These are phyloP conservation scores for Xanthia togata DNA, from an alignment of 2,888 invertebrate species.

Conservation along the genomic window DNA sequence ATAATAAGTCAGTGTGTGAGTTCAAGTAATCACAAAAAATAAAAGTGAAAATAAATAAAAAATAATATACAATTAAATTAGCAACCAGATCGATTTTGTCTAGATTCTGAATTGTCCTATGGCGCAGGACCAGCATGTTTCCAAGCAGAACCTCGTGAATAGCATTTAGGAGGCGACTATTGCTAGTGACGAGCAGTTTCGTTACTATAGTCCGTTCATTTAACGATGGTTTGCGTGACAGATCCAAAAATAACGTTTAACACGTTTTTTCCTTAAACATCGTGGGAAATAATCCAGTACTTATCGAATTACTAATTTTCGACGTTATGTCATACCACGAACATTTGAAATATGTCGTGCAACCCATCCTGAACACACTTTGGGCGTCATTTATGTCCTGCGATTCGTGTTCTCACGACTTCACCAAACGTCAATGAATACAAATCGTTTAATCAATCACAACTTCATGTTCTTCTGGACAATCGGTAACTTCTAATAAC, in stretches of 20 bases:
- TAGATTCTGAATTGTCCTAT: too few species aligned
- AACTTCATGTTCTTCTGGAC: too few species aligned
- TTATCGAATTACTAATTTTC: not conserved
- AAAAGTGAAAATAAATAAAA: too few species aligned
- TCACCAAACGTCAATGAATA: not conserved
- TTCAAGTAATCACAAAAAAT: too few species aligned
- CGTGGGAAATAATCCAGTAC: not conserved
- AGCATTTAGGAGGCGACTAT: not conserved
- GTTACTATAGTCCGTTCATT: not conserved
- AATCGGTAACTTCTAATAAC: not conserved
- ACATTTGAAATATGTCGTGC: conserved; percentile 1
- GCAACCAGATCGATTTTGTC: too few species aligned
- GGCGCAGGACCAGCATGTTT: too few species aligned
- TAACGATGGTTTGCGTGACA: not conserved
- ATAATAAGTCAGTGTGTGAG: too few species aligned
- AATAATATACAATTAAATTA: too few species aligned
- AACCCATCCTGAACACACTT: not conserved
- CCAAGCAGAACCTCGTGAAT: too few species aligned
- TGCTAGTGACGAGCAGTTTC: not conserved
- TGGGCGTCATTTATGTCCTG: not conserved
- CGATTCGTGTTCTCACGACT: conserved; percentile 22
- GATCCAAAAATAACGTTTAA: not conserved
- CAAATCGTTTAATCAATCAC: conserved; percentile 11
- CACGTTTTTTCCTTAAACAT: not conserved
- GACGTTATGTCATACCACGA: not conserved